Percentiles rank a stretch among this genome's conserved stretches.
These are phyloP conservation scores for Drosophila carrolli DNA, from an alignment of 1,140 invertebrate species.

Conservation along the genomic window DNA sequence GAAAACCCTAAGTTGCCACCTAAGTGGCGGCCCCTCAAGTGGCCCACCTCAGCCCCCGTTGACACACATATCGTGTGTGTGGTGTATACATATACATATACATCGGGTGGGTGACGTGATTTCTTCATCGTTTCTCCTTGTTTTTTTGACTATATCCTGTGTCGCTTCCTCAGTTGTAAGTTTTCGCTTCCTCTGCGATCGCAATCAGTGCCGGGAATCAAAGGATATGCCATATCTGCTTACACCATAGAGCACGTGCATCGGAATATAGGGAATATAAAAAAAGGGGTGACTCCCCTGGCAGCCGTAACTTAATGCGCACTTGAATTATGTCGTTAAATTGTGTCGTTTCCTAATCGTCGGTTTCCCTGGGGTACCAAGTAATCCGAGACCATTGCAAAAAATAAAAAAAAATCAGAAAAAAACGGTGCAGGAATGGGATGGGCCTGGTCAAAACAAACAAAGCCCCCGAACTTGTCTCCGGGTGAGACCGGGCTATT, in stretches of 20 bases:
- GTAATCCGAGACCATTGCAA: slow-evolving; percentile 60
- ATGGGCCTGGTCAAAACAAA: slow-evolving; percentile 57
- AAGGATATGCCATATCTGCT: slow-evolving; percentile 81
- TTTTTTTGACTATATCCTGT: slow-evolving; percentile 65
- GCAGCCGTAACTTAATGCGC: slow-evolving; percentile 71
- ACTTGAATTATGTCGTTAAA: slow-evolving; percentile 83
- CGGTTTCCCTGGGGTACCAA: slow-evolving; percentile 48
- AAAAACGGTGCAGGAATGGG: not conserved
- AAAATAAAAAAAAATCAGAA: not conserved
- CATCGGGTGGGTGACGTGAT: slow-evolving; percentile 62
- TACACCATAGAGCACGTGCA: slow-evolving; percentile 59
- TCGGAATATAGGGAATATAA: slow-evolving; percentile 11
- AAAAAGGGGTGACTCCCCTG: slow-evolving; percentile 59
- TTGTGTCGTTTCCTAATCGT: slow-evolving; percentile 82
- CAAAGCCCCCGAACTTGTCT: slow-evolving; percentile 45
- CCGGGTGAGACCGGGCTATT: slow-evolving; percentile 39
- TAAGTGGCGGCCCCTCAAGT: slow-evolving; percentile 73
- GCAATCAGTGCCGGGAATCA: slow-evolving; percentile 63
- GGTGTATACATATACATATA: not conserved
- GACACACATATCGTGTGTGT: slow-evolving; percentile 61
- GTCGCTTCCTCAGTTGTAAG: slow-evolving; percentile 79
- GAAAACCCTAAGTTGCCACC: slow-evolving; percentile 58
- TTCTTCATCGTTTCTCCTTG: slow-evolving; percentile 19
- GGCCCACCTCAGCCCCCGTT: slow-evolving; percentile 31
- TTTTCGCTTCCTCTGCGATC: slow-evolving; percentile 80